Evolutionary conservation across 2,888 invertebrate species (phyloP), one percentile per base, ranked within the genome.

Genomic region (Nomada flava): DNA sequence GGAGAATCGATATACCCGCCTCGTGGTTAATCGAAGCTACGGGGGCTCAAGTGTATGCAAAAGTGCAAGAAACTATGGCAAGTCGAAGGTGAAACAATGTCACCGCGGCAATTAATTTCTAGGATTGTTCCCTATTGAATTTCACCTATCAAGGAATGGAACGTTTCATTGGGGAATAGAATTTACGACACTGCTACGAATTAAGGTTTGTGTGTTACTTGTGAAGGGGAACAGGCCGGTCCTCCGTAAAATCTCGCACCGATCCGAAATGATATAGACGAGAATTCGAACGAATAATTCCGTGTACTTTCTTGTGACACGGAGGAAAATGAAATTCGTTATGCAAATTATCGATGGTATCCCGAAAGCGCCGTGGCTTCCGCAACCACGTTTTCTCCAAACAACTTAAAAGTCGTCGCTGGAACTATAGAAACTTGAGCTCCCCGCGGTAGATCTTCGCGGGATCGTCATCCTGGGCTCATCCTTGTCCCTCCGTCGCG

Each of bases 401-500:
- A 20, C 53, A 55, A 20, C 53, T 7, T 13, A 26, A 11, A 15
- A 15, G 4, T n/a, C 13, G 29, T 1, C 26, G 18, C n/a, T 9
- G 23, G 18, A 0, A 50, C 15, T 5, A 1, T 5, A 13, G 5
- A 52, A 52, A 65, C 53, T 13, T 9, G n/a, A 26, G 18, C 26
- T 11, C 50, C 4, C n/a, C 4, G 15, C 36, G 36, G 47, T 13
- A 15, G 50, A 36, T 52, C 11, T 0, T 57, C 52, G 9, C 75
- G 18, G 59, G 64, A 42, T 64, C 47, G 65, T 76, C 77, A 42
- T 70, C 42, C 42, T 2, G n/a, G 42, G 42, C 26, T 47, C n/a
- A n/a, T 47, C 47, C 36, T n/a, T 9, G 9, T 10, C 47, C 47
- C 47, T 47, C 0, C 7, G 36, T 7, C 11, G 42, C 15, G 15